Conservation (phyloP, 2,888 invertebrate species). For the Nephrotoma guestfalica region DNA sequence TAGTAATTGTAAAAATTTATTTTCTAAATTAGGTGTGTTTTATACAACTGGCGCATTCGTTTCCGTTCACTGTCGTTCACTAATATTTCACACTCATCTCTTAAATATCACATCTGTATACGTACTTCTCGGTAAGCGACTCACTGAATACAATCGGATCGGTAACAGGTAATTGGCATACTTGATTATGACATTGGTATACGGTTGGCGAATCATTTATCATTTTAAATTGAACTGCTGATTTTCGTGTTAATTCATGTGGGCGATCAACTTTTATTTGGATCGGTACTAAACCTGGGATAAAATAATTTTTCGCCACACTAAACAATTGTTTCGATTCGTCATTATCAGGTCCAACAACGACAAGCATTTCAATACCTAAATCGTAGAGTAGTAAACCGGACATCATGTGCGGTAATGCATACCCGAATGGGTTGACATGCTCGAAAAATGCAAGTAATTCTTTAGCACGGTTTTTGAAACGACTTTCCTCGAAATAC, state of each 20-base stretch:
- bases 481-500: constrained; percentile 37
- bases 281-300: constrained; percentile 29
- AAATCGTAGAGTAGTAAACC: constrained; percentile 24
- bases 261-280: constrained; percentile 22
- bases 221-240: constrained; percentile 29
- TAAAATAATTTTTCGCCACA: constrained; percentile 26
- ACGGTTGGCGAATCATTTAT: constrained; percentile 27
- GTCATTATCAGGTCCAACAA: constrained; percentile 28
- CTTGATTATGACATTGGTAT: constrained; percentile 30
- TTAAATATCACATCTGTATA: constrained; percentile 6
- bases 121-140: background rate
- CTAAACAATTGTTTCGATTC: constrained; percentile 24
- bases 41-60: background rate
- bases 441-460: constrained; percentile 24
- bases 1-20: background rate
- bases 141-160: constrained; percentile 17
- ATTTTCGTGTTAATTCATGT: constrained; percentile 20
- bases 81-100: background rate
- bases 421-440: constrained; percentile 23
- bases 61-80: background rate
- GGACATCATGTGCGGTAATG: constrained; percentile 31
- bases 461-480: constrained; percentile 19
- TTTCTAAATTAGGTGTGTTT: background rate
- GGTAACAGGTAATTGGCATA: constrained; percentile 30
- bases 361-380: constrained; percentile 28